Evolutionary conservation across 2,888 invertebrate species (phyloP), one percentile per base, ranked within the genome.

Genomic region (Trichogramma evanescens): DNA sequence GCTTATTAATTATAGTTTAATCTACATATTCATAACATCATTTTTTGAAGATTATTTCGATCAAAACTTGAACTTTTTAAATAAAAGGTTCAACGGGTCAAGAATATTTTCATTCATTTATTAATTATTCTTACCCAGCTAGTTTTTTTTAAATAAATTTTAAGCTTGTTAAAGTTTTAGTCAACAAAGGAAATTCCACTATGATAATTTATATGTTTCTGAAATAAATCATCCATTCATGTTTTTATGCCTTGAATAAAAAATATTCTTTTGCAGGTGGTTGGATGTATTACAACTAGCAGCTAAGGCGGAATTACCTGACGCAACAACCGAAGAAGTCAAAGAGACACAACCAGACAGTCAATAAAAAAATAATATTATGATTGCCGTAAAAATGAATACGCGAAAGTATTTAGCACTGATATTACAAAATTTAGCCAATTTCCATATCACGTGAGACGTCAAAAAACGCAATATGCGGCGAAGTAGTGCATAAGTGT

Each of bases 281-380:
- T 72, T 81, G 50, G 70, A 77, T 65, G 76, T 74, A 49, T 71
- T 81, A 60, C 76, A 79, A 68, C 73, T 79, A 68, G 80, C 81
- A 42, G 77, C 80, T n/a, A 77, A 76, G 67, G 81, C 81, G 51
- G 81, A 81, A 73, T 70, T 79, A 69, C 79, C 80, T 69, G 74
- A 70, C 59, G 63, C 68, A 65, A 64, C 64, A 63, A 68, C 65
- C 50, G 62, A 65, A 43, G 63, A 61, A 68, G 55, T 64, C 63
- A 50, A 66, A 65, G 50, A 62, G 56, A 58, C 63, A 66, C 61
- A 56, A 52, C n/a, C 45, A 59, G 63, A 61, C 61, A 59, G 63
- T 65, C 65, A 65, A 65, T 65, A 63, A 65, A 58, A 55, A 44
- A 55, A 63, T 26, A 26, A 26, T 26, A 26, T 26, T 26, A 26